Evolutionary conservation across 2,888 invertebrate genomes (phyloP).

Genomic region (Drosophila diplacantha): DNA sequence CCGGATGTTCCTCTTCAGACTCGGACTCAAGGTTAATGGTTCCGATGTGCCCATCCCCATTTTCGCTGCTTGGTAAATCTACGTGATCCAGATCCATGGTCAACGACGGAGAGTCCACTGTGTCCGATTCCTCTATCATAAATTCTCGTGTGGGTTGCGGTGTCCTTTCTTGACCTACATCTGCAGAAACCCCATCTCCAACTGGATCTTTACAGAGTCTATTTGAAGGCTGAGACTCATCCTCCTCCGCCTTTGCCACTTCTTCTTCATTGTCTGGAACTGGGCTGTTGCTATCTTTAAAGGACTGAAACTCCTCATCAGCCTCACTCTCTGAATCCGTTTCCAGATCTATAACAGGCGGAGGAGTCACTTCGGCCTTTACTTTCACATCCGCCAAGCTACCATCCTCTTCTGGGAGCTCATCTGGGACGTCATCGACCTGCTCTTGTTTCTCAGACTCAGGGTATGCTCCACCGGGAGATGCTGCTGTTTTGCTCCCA

Average conservation of each 20-base stretch:
- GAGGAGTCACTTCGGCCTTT: conserved; percentile 1
- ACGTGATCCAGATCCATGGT: conserved; percentile 49
- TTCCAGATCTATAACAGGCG: conserved; percentile 17
- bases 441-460: neutral
- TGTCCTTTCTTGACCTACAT: neutral
- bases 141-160: conserved; percentile 6
- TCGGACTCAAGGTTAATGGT: conserved; percentile 48
- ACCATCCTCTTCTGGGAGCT: neutral
- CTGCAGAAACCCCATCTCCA: neutral
- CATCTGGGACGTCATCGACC: neutral
- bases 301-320: conserved; percentile 17
- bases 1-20: conserved; percentile 29
- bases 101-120: conserved; percentile 30
- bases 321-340: conserved; percentile 12
- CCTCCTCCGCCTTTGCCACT: neutral
- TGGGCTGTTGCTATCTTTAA: conserved; percentile 17
- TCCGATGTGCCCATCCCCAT: conserved; percentile 1
- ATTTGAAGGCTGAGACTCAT: neutral
- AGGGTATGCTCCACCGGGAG: neutral
- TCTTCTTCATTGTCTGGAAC: conserved; percentile 2
- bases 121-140: conserved; percentile 15
- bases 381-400: neutral
- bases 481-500: too few species aligned
- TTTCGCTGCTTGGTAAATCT: conserved; percentile 32
- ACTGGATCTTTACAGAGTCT: conserved; percentile 1